Evolutionary conservation across 92 coral and sea anemone genomes (phyloP).

Genomic region (Epizoanthus fatuus): DNA sequence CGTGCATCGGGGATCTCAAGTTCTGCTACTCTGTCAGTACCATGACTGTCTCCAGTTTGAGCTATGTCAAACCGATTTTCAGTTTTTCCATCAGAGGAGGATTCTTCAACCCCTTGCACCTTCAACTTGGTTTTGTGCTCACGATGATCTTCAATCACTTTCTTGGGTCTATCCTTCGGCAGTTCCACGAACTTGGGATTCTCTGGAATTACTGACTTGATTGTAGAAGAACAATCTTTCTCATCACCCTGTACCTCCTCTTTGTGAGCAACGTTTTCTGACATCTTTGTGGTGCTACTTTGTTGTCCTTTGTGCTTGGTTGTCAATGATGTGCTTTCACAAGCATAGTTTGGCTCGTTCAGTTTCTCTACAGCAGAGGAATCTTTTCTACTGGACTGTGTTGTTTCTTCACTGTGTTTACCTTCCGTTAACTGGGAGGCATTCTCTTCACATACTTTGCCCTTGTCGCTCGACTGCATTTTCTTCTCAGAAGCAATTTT

Average conservation of each 20-base stretch:
- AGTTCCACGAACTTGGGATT: too few species aligned
- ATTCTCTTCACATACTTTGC: not conserved
- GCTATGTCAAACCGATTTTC: too few species aligned
- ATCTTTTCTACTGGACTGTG: not conserved
- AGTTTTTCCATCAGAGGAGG: not conserved
- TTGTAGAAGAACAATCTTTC: not conserved
- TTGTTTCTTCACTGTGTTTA: not conserved
- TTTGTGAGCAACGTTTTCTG: too few species aligned
- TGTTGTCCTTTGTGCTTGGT: not conserved
- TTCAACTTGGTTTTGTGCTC: too few species aligned
- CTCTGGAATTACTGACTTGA: too few species aligned
- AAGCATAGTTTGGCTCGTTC: not conserved
- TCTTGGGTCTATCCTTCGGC: too few species aligned
- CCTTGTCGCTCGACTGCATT: not conserved
- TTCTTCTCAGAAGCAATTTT: not conserved
- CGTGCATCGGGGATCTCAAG: too few species aligned
- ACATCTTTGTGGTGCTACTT: too few species aligned
- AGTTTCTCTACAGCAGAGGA: not conserved
- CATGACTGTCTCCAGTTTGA: too few species aligned
- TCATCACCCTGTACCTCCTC: not conserved
- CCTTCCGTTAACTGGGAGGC: not conserved
- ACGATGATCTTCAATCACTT: too few species aligned
- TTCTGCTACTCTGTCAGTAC: too few species aligned
- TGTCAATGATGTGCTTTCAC: not conserved
- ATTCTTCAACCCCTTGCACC: too few species aligned